Percentiles rank a stretch among this genome's conserved stretches.
These are phyloP conservation scores for Sebastes nivosus DNA, from an alignment of 2,797 vertebrate genomes.

Conservation along the genomic window DNA sequence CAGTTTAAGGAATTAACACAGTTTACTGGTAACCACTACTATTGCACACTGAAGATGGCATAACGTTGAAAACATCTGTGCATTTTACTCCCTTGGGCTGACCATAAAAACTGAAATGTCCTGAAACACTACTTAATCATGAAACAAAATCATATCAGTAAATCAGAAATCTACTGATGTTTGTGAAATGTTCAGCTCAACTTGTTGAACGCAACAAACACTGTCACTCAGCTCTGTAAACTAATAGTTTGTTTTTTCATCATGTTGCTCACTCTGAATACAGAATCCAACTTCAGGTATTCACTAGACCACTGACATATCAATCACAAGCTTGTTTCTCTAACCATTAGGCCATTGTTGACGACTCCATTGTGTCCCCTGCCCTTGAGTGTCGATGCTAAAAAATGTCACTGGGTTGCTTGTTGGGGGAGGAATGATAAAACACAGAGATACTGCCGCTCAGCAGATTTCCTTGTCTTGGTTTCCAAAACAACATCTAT, in stretches of 20 bases:
- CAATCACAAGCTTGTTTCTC: constrained; percentile 4
- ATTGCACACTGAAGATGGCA: not conserved
- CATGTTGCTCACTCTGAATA: not conserved
- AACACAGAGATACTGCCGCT: constrained; percentile 27
- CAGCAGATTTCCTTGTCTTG: constrained; percentile 27
- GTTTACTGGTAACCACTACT: not conserved
- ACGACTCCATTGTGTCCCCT: constrained; percentile 1
- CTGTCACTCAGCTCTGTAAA: not conserved
- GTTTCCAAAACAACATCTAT: constrained; percentile 39
- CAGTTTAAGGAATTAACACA: not conserved
- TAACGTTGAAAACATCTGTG: not conserved
- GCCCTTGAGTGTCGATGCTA: constrained; percentile 11
- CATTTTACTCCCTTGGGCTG: not conserved
- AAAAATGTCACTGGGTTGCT: constrained; percentile 3
- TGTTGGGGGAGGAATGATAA: constrained; percentile 31
- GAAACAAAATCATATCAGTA: not conserved
- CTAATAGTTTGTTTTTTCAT: not conserved
- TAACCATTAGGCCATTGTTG: not conserved
- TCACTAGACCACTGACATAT: not conserved
- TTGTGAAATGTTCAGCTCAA: not conserved
- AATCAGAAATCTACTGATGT: not conserved
- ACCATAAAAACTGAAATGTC: not conserved
- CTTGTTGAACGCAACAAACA: not conserved
- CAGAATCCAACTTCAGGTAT: not conserved
- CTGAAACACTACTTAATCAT: too few species aligned